phyloP scores from a whole-genome alignment of 2,888 invertebrate species.

The Trachelus tabidus region DNA sequence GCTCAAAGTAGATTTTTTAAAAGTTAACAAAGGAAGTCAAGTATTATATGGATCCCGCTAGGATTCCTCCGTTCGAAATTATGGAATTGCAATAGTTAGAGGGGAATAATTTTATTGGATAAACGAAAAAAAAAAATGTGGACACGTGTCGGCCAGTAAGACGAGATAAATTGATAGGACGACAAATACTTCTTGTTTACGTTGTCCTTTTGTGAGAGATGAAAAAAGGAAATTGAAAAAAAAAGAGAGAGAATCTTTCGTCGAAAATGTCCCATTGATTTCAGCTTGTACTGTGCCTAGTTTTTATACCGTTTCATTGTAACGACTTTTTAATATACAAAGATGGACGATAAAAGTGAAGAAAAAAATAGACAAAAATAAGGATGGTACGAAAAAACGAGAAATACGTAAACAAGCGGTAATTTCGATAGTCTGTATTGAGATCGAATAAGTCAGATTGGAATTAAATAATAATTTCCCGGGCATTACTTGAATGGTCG shows the following conservation, averaged over 20 bases:
- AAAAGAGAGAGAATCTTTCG: neutral
- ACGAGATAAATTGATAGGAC: neutral
- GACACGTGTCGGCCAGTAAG: neutral
- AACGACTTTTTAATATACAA: slow-evolving; percentile 29
- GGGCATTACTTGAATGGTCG: neutral
- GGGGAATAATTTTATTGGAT: neutral
- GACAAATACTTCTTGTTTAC: neutral
- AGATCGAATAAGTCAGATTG: neutral
- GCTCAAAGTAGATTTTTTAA: slow-evolving; percentile 53
- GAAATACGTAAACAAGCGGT: neutral
- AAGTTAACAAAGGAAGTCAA: neutral
- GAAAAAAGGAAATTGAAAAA: neutral
- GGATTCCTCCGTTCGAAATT: neutral
- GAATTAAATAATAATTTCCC: neutral
- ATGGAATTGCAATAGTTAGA: slow-evolving; percentile 1
- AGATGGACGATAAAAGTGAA: neutral
- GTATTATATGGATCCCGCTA: neutral
- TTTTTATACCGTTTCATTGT: slow-evolving; percentile 41
- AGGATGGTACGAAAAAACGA: neutral
- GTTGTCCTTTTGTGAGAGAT: neutral
- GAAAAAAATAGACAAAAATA: neutral
- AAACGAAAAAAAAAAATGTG: neutral
- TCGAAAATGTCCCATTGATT: slow-evolving; percentile 25
- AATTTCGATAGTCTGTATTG: neutral
- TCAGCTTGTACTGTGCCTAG: slow-evolving; percentile 44